A percentile compares a stretch with the other conserved stretches of the same genome.
Evolutionary conservation across 1,140 invertebrate species (phyloP).

Genomic region (Drosophila kurseongensis): DNA sequence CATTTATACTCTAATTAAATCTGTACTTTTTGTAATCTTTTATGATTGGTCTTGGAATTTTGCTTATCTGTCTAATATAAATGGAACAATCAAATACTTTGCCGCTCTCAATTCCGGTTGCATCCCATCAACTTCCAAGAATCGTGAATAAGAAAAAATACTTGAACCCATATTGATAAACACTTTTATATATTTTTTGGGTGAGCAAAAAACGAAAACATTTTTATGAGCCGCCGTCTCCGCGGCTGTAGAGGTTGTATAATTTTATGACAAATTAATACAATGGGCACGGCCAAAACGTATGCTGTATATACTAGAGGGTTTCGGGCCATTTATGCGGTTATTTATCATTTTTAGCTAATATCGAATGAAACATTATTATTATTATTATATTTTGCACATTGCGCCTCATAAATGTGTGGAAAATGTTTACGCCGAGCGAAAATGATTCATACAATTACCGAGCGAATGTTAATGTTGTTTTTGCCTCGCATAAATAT

Average conservation of each 20-base stretch:
- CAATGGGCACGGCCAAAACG: constrained; percentile 49
- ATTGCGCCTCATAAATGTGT: constrained; percentile 65
- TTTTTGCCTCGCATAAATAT: constrained; percentile 62
- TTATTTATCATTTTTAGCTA: constrained; percentile 64
- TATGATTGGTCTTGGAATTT: not conserved
- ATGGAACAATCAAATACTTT: not conserved
- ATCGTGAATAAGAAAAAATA: constrained; percentile 2
- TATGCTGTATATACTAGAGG: constrained; percentile 33
- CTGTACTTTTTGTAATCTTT: too few relatives aligned
- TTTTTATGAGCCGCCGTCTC: constrained; percentile 47
- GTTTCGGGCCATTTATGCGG: constrained; percentile 55
- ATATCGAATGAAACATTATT: constrained; percentile 71
- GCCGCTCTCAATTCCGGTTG: constrained; percentile 17
- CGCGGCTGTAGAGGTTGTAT: constrained; percentile 48
- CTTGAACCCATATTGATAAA: constrained; percentile 22
- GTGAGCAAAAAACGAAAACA: constrained; percentile 35
- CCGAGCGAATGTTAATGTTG: constrained; percentile 51
- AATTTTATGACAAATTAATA: constrained; percentile 82
- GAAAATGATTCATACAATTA: constrained; percentile 79
- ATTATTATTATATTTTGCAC: constrained; percentile 79
- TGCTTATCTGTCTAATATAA: not conserved
- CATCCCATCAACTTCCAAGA: not conserved
- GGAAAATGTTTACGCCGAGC: constrained; percentile 56
- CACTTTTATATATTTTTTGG: constrained; percentile 33
- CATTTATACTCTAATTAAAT: too few relatives aligned